A percentile compares a stretch with the other conserved stretches of the same genome.
Conservation (phyloP, 2,113 vertebrate genomes). For the Psammodynastes pulverulentus region DNA sequence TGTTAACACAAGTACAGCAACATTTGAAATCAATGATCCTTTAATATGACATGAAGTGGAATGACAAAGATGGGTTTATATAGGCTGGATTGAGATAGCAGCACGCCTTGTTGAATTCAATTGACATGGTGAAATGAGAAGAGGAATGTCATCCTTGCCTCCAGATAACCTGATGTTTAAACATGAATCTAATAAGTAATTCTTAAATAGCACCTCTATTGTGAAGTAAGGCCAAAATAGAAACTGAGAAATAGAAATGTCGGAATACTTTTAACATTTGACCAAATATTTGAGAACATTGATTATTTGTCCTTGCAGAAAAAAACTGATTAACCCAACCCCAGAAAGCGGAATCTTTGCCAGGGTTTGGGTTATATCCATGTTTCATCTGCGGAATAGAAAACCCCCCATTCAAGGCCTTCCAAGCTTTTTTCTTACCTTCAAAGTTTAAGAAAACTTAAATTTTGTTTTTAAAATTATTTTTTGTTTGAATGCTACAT, state of each 20-base stretch:
- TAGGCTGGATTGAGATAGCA: background rate
- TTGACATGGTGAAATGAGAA: background rate
- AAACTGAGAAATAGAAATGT: too few species aligned
- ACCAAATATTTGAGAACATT: background rate
- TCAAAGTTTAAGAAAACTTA: background rate
- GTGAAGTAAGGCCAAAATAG: background rate
- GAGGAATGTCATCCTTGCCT: background rate
- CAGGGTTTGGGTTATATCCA: background rate
- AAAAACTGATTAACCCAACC: background rate
- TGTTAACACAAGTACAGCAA: background rate
- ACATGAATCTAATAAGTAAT: background rate
- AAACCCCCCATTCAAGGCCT: background rate
- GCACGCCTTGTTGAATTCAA: background rate
- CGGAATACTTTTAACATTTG: background rate
- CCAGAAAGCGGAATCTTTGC: background rate
- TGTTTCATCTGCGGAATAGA: background rate
- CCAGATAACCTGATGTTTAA: background rate
- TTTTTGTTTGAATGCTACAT: background rate
- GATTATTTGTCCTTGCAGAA: background rate
- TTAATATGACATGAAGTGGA: background rate
- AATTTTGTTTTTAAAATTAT: background rate
- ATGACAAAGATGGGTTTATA: background rate
- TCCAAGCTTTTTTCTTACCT: background rate
- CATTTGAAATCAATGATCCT: background rate
- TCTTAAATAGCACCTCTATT: background rate